Evolutionary conservation across 2,797 vertebrate genomes (phyloP).

Genomic region (Diceros bicornis): DNA sequence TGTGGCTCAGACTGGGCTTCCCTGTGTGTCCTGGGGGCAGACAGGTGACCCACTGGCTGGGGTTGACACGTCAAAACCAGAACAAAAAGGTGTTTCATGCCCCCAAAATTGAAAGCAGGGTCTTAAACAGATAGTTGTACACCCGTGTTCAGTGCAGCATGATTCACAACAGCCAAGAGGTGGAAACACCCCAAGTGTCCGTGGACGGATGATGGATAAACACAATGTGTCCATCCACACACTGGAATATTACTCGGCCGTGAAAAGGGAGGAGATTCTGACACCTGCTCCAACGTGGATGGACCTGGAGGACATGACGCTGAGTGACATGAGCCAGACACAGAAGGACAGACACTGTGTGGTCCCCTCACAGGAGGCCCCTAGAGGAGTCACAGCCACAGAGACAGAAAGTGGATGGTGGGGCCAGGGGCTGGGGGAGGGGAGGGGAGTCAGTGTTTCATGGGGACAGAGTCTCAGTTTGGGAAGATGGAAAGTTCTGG

Average conservation of each 20-base stretch:
- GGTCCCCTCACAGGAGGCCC: background rate
- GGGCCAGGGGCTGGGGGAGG: background rate
- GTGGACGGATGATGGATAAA: accelerated
- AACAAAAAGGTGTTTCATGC: background rate
- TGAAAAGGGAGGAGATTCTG: background rate
- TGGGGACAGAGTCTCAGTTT: background rate
- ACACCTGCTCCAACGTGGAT: accelerated
- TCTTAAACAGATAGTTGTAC: background rate
- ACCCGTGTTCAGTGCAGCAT: background rate
- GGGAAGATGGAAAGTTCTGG: background rate
- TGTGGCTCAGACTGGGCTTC: background rate
- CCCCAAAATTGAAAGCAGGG: background rate
- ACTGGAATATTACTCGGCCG: background rate
- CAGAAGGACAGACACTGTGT: background rate
- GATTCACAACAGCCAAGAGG: background rate
- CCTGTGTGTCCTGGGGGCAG: accelerated
- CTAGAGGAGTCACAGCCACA: background rate
- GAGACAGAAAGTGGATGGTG: background rate
- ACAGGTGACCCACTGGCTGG: background rate
- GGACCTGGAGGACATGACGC: background rate
- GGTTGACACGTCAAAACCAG: background rate
- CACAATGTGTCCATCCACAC: accelerated
- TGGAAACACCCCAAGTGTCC: background rate
- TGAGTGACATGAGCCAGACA: background rate
- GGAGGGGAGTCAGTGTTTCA: accelerated